Evolutionary conservation across 2,888 invertebrate species (phyloP).

Genomic region (Campopleginae sp.): DNA sequence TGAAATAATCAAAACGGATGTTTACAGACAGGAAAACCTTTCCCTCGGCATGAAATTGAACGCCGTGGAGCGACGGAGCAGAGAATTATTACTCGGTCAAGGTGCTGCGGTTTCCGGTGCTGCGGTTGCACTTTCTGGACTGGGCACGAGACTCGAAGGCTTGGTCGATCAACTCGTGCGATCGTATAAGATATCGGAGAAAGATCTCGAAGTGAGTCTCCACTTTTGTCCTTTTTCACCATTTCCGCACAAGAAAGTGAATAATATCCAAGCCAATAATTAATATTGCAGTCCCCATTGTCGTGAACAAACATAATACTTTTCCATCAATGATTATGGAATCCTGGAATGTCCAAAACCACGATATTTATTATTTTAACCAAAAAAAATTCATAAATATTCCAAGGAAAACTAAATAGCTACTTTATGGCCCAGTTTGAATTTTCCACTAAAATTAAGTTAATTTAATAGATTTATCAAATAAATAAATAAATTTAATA

Average conservation of each 20-base stretch:
- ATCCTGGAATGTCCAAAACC: not conserved
- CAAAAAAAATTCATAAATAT: not conserved
- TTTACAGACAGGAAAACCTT: conserved; percentile 87
- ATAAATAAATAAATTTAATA: too few relatives aligned
- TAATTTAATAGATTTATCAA: not conserved
- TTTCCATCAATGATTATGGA: not conserved
- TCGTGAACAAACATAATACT: too few relatives aligned
- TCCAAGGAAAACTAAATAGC: not conserved
- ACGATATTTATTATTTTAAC: not conserved
- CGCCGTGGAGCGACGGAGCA: conserved; percentile 87
- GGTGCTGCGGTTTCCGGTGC: conserved; percentile 89
- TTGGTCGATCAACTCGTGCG: conserved; percentile 90
- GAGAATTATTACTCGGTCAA: conserved; percentile 88
- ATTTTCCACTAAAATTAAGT: not conserved
- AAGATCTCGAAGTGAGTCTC: conserved; percentile 88
- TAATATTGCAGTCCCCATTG: not conserved
- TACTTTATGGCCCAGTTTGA: not conserved
- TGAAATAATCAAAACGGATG: not conserved
- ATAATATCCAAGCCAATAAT: not conserved
- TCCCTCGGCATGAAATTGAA: conserved; percentile 88
- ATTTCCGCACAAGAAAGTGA: not conserved
- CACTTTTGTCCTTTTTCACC: not conserved
- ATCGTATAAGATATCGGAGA: conserved; percentile 90
- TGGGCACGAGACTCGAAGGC: conserved; percentile 89
- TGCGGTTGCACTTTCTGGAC: conserved; percentile 88